phyloP scores from a whole-genome alignment of 2,113 vertebrate genomes.

The Paedocypris sp. region DNA sequence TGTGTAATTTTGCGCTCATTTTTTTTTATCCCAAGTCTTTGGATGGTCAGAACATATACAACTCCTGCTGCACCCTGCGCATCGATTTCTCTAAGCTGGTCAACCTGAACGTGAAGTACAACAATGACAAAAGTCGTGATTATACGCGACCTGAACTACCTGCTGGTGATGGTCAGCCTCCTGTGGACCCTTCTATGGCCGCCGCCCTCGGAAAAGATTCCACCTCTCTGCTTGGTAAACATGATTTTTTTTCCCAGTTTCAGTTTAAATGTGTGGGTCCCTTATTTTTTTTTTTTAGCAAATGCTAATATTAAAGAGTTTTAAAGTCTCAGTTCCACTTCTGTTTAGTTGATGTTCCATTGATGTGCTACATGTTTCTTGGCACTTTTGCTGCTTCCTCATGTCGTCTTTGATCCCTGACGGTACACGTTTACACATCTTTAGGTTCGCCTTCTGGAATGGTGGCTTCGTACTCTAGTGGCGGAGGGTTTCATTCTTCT shows the following conservation, averaged over 20 bases:
- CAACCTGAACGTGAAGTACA: constrained; percentile 98
- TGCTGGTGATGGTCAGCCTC: constrained; percentile 82
- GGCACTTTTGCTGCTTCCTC: constrained; percentile 8
- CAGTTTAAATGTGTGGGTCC: constrained; percentile 10
- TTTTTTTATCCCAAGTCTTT: constrained; percentile 65
- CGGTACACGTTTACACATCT: constrained; percentile 37
- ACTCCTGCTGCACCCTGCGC: constrained; percentile 93
- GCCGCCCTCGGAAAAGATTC: constrained; percentile 87
- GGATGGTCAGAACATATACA: constrained; percentile 98
- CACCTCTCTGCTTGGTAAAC: constrained; percentile 81
- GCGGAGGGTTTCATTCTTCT: constrained; percentile 61
- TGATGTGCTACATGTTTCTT: constrained; percentile 2
- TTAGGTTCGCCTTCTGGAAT: constrained; percentile 63
- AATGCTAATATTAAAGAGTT: background rate
- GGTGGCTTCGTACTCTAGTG: constrained; percentile 61
- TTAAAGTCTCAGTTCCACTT: constrained; percentile 2
- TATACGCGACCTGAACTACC: constrained; percentile 96
- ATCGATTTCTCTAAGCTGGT: constrained; percentile 99
- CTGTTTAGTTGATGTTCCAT: constrained; percentile 8
- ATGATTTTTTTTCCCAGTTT: background rate
- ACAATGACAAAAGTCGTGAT: constrained; percentile 97
- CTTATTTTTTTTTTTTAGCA: constrained; percentile 2
- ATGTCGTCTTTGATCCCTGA: constrained; percentile 14
- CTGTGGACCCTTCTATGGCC: constrained; percentile 74
- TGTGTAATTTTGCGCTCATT: constrained; percentile 1